A percentile compares a stretch with the other conserved stretches of the same genome.
These are phyloP conservation scores for Strigamia crassipes DNA, from an alignment of 2,888 invertebrate genomes.

Conservation along the genomic window DNA sequence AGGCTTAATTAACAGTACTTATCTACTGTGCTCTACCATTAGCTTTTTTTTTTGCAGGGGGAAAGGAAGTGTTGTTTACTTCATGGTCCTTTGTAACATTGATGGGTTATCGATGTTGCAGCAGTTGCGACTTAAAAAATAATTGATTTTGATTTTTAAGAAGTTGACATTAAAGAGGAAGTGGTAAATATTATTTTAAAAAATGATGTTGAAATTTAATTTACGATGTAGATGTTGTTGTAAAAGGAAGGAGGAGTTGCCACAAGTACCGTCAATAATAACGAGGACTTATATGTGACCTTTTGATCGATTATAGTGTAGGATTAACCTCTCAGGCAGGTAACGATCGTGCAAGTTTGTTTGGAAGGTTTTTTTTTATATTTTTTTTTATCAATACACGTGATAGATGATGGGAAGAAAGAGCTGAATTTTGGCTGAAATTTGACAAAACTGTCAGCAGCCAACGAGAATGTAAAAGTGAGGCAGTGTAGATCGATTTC, in stretches of 20 bases:
- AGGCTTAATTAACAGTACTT: slow-evolving; percentile 4
- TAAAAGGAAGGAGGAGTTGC: background rate
- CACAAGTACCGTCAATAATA: slow-evolving; percentile 1
- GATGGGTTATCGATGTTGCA: background rate
- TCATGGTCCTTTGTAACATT: background rate
- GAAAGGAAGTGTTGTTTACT: background rate
- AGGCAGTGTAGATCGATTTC: background rate
- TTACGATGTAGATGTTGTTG: background rate
- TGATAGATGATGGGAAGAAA: slow-evolving; percentile 41
- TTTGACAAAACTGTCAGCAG: slow-evolving; percentile 42
- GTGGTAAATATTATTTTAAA: too few species aligned
- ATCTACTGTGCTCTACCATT: slow-evolving; percentile 10
- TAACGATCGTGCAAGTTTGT: slow-evolving; percentile 10
- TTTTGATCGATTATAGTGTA: background rate
- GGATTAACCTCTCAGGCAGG: slow-evolving; percentile 10
- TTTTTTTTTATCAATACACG: background rate
- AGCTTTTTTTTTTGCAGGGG: background rate
- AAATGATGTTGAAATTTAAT: too few species aligned
- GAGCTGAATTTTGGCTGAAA: slow-evolving; percentile 7
- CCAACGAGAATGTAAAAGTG: background rate
- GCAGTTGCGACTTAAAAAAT: background rate
- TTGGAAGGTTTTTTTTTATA: background rate
- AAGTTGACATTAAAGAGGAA: too few species aligned
- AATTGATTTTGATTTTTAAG: too few species aligned
- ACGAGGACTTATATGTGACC: slow-evolving; percentile 2